Evolutionary conservation across 1,140 invertebrate genomes (phyloP).

Genomic region (Linepithema humile): DNA sequence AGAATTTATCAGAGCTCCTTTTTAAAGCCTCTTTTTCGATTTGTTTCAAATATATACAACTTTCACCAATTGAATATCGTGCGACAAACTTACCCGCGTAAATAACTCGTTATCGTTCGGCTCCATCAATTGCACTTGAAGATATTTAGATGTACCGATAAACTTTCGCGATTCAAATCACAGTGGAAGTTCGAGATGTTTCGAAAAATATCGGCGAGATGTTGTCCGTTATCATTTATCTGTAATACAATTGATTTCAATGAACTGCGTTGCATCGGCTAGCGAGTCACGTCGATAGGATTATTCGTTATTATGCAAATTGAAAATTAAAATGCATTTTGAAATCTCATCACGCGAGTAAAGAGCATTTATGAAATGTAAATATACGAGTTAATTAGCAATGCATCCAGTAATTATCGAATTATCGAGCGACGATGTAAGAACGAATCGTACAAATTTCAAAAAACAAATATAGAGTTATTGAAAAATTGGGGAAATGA

Average conservation of each 20-base stretch:
- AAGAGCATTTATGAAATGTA: neutral
- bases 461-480: neutral
- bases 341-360: neutral
- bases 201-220: neutral
- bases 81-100: slow-evolving; percentile 54
- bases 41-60: too few relatives aligned
- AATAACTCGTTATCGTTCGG: slow-evolving; percentile 17
- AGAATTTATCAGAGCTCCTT: too few relatives aligned
- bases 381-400: neutral
- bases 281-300: too few relatives aligned
- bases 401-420: neutral
- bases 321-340: neutral
- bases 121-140: slow-evolving; percentile 49
- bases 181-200: neutral
- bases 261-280: neutral
- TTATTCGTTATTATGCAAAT: neutral
- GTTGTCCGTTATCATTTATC: neutral
- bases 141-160: neutral
- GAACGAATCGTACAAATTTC: neutral
- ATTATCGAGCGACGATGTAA: too few relatives aligned
- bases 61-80: neutral
- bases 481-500: neutral
- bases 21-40: too few relatives aligned
- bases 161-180: neutral
- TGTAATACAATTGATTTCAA: neutral